Evolutionary conservation across 2,113 vertebrate genomes (phyloP).

Genomic region (Cyrtonyx montezumae): DNA sequence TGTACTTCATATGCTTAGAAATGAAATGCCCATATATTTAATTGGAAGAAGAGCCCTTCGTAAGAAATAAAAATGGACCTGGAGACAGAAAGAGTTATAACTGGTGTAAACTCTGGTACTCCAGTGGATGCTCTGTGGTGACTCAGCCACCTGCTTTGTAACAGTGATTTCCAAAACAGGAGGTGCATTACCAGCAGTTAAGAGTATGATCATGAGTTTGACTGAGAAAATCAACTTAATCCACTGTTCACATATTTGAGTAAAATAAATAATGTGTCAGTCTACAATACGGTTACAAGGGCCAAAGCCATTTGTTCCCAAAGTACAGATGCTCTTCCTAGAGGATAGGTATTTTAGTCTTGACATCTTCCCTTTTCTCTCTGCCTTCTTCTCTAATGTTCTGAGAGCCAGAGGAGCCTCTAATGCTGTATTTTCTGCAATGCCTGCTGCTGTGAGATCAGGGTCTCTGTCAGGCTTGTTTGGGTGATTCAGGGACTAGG

Average conservation of each 20-base stretch:
- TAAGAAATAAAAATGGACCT: neutral
- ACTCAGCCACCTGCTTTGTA: neutral
- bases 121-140: neutral
- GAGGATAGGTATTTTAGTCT: neutral
- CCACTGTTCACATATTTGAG: neutral
- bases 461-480: neutral
- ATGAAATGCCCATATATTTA: neutral
- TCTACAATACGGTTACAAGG: neutral
- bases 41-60: neutral
- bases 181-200: neutral
- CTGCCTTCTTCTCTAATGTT: neutral
- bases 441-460: neutral
- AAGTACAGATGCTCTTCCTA: neutral
- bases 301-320: neutral
- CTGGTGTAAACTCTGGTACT: neutral
- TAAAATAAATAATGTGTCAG: neutral
- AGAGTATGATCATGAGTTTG: neutral
- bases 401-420: neutral
- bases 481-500: constrained; percentile 28
- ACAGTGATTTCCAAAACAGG: neutral
- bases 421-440: neutral
- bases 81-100: neutral
- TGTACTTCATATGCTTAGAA: neutral
- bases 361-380: neutral
- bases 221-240: neutral